phyloP scores from a whole-genome alignment of 2,797 vertebrate species.

The Trichosurus vulpecula region DNA sequence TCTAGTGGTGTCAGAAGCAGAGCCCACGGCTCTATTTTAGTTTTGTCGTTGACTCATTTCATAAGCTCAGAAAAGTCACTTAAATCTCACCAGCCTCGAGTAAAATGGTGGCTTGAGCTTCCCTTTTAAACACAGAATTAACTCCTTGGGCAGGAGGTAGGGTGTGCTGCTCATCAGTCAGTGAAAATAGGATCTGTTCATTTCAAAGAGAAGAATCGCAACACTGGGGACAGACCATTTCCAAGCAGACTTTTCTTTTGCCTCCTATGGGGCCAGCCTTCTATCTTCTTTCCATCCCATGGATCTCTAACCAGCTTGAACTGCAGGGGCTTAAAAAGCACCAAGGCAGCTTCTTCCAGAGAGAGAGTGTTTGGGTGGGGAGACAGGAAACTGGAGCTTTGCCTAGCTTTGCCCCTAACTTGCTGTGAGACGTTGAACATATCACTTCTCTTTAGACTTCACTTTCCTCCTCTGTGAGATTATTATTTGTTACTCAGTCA shows the following conservation, averaged over 20 bases:
- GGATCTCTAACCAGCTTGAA: background rate
- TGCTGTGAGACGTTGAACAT: background rate
- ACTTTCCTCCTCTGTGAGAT: background rate
- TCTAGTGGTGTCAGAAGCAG: conserved; percentile 42
- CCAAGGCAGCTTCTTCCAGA: background rate
- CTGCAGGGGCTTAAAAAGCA: background rate
- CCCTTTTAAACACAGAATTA: background rate
- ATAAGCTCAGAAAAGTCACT: conserved; percentile 49
- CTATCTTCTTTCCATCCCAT: background rate
- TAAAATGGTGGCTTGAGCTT: conserved; percentile 3
- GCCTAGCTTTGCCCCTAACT: background rate
- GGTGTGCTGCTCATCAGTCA: conserved; percentile 10
- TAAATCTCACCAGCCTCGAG: conserved; percentile 35
- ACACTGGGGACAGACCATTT: background rate
- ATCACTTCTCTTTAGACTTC: background rate
- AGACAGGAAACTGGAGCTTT: background rate
- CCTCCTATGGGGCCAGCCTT: background rate
- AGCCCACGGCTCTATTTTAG: conserved; percentile 21
- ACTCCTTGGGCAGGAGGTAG: background rate
- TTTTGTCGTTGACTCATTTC: conserved; percentile 60
- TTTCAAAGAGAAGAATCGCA: background rate
- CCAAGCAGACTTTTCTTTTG: background rate
- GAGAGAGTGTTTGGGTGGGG: background rate
- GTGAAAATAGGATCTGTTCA: background rate
- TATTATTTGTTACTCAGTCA: background rate